phyloP scores from a whole-genome alignment of 2,888 invertebrate species.

The Zaprionus bogoriensis region DNA sequence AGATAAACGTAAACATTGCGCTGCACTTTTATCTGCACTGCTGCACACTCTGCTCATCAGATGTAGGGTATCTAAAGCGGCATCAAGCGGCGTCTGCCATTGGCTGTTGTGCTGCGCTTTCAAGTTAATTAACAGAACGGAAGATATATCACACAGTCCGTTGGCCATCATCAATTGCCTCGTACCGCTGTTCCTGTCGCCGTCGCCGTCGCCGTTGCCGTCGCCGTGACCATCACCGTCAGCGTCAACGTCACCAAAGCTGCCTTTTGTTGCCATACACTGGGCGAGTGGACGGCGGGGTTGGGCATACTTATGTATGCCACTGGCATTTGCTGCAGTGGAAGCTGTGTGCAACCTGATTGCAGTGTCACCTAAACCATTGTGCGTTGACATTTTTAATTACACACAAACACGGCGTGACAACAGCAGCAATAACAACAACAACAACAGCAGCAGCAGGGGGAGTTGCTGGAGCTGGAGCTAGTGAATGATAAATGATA shows the following conservation, averaged over 20 bases:
- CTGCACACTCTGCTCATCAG: conserved; percentile 10
- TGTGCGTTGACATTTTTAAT: conserved; percentile 76
- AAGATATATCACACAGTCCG: conserved; percentile 10
- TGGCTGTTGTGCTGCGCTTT: conserved; percentile 26
- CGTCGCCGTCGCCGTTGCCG: not conserved
- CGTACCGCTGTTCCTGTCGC: not conserved
- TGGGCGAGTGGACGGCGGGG: conserved; percentile 14
- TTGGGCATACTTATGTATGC: conserved; percentile 18
- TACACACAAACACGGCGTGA: conserved; percentile 58
- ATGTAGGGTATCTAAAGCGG: not conserved
- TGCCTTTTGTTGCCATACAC: conserved; percentile 32
- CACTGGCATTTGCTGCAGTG: conserved; percentile 12
- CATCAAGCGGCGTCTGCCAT: not conserved
- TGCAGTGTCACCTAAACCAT: conserved; percentile 67
- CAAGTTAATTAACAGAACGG: conserved; percentile 47
- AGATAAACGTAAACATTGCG: conserved; percentile 38
- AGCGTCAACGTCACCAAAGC: not conserved
- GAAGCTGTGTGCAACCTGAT: conserved; percentile 47
- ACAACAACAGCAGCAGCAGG: not conserved
- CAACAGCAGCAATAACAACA: conserved; percentile 11
- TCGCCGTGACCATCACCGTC: not conserved
- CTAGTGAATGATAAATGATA: conserved; percentile 70
- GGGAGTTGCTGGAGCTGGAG: not conserved
- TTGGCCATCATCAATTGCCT: conserved; percentile 38
- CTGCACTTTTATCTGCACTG: conserved; percentile 18